Evolutionary conservation across 2,888 invertebrate species (phyloP), one percentile per base, ranked within the genome.

Genomic region (Capitulum mitella): DNA sequence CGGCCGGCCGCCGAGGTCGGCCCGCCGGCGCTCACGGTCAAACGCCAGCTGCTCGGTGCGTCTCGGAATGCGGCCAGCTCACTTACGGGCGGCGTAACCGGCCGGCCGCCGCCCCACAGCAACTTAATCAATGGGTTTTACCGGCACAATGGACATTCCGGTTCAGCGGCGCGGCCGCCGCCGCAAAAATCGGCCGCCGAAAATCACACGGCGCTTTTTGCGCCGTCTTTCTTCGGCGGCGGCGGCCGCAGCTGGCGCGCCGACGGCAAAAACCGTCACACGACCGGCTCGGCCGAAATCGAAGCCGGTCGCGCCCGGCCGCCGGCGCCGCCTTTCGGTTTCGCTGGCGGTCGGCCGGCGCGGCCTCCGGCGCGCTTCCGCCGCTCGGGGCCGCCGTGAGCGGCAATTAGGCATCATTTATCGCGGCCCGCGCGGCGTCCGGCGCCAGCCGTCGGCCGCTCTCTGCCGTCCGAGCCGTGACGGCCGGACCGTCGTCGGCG

Each of bases 321-420:
- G 29, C 34, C 29, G 16, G 29, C 3, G 40, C 10, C 70, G 19
- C 40, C 40, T 40, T 70, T 70, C 40, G 40, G 37, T 26, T 40
- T 40, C 26, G 40, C 10, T 22, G 34, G 32, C 34, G 19, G 64
- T 16, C 51, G 51, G 51, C 19, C 22, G 51, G 22, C 51, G 51
- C n/a, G n/a, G n/a, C n/a, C n/a, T n/a, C n/a, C n/a, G 29, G 34
- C 64, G 64, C 29, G 29, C 58, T 58, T 58, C 58, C 58, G 58
- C n/a, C 58, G 58, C n/a, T 6, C 10, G 3, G n/a, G 58, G n/a
- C n/a, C 58, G 1, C 58, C n/a, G 58, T 54, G n/a, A n/a, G n/a
- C 37, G 22, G 37, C 40, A 40, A 70, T 70, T 70, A 70, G 70
- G 70, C 70, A 70, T 70, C 70, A 40, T 40, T 70, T 70, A 70